phyloP scores from a whole-genome alignment of 2,888 invertebrate species.

The Opisthograptis luteolata region DNA sequence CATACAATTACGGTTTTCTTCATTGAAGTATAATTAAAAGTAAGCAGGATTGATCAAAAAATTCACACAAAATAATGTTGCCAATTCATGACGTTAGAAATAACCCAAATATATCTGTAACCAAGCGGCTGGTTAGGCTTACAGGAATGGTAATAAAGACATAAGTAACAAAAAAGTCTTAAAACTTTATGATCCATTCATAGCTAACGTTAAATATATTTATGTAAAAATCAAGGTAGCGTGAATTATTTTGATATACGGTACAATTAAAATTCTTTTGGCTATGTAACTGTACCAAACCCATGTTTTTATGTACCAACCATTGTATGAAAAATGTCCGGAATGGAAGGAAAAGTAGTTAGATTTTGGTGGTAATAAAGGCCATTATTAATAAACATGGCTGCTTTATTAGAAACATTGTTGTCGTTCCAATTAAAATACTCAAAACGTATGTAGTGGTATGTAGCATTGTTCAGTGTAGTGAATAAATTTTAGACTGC shows the following conservation, averaged over 20 bases:
- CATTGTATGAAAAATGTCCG: conserved; percentile 43
- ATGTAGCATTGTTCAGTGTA: conserved; percentile 16
- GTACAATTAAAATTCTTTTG: conserved; percentile 52
- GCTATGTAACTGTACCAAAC: conserved; percentile 38
- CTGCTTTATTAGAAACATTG: conserved; percentile 42
- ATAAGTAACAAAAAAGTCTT: conserved; percentile 29
- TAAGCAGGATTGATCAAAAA: too few relatives aligned
- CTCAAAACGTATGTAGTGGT: conserved; percentile 26
- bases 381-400: conserved; percentile 46
- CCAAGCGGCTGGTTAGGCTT: background rate
- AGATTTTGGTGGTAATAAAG: conserved; percentile 27
- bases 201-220: conserved; percentile 39
- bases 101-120: background rate
- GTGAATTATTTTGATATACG: conserved; percentile 57
- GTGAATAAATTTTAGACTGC: conserved; percentile 22
- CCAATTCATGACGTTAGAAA: background rate
- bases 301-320: conserved; percentile 44
- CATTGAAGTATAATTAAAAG: too few relatives aligned
- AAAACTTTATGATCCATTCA: conserved; percentile 56
- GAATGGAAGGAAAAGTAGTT: conserved; percentile 29
- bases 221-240: conserved; percentile 48
- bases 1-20: too few relatives aligned
- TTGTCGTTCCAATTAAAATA: conserved; percentile 39
- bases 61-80: background rate
- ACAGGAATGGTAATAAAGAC: conserved; percentile 43